Conservation (phyloP, 2,113 vertebrate species). For the Platycercus adscitus region DNA sequence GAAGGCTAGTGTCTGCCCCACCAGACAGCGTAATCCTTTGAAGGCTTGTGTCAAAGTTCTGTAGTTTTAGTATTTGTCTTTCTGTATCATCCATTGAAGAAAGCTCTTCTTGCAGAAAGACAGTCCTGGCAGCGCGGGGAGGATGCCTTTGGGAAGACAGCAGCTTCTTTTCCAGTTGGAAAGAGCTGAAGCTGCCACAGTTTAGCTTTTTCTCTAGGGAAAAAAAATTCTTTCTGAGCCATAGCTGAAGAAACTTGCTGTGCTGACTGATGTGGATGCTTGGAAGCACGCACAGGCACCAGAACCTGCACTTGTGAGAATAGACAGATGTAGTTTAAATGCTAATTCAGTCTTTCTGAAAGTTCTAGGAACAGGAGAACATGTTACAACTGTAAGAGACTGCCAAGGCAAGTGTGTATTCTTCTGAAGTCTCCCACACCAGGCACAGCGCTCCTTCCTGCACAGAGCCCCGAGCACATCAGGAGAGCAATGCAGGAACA, state of each 20-base stretch:
- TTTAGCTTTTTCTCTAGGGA: neutral
- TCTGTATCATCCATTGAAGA: neutral
- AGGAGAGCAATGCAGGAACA: neutral
- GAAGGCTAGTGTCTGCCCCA: neutral
- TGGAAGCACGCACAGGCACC: neutral
- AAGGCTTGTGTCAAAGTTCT: neutral
- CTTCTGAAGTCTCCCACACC: neutral
- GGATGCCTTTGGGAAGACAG: neutral
- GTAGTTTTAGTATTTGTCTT: neutral
- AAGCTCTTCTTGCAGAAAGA: neutral
- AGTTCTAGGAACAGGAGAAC: neutral
- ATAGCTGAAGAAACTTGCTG: neutral
- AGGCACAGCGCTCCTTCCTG: neutral
- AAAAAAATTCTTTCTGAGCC: neutral
- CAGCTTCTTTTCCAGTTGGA: neutral
- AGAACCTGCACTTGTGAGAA: neutral
- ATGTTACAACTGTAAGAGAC: too few relatives aligned
- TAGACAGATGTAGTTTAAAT: neutral
- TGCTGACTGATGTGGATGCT: neutral
- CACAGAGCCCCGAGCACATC: neutral
- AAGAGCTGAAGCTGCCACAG: neutral
- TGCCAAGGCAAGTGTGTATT: neutral
- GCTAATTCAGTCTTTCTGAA: neutral
- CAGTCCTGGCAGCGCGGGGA: neutral
- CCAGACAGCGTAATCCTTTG: neutral